Percentiles rank a stretch among this genome's conserved stretches.
Evolutionary conservation across 1,140 invertebrate species (phyloP).

Genomic region (Thalassaphorura encarpata): DNA sequence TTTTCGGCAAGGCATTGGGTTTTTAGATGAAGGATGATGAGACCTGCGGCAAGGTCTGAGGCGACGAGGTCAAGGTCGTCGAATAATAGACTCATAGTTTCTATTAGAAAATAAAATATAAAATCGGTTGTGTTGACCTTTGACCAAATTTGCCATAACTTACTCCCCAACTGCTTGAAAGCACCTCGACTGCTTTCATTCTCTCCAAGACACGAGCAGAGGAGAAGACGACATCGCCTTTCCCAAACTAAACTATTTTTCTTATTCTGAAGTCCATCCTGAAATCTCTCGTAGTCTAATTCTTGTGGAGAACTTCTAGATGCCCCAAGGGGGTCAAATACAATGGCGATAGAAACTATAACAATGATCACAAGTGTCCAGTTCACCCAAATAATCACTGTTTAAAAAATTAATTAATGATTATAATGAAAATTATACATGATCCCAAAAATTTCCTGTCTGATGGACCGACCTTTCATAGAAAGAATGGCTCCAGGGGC

Average conservation of each 20-base stretch:
- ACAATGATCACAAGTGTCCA: conserved; percentile 66
- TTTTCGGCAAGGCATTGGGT: conserved; percentile 40
- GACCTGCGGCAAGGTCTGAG: conserved; percentile 76
- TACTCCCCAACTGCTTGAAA: conserved; percentile 71
- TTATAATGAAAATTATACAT: too few relatives aligned
- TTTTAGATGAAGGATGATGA: conserved; percentile 56
- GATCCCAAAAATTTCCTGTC: too few relatives aligned
- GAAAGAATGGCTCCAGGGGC: conserved; percentile 57
- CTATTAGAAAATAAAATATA: conserved; percentile 38
- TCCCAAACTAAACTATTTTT: conserved; percentile 37
- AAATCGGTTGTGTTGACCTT: not conserved
- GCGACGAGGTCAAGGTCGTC: conserved; percentile 76
- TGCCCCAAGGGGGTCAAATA: conserved; percentile 70
- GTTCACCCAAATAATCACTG: conserved; percentile 59
- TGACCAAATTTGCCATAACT: conserved; percentile 30
- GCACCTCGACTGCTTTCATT: conserved; percentile 71
- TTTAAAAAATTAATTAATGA: conserved; percentile 32
- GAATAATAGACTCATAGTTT: conserved; percentile 60
- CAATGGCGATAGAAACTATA: conserved; percentile 59
- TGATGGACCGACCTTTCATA: conserved; percentile 58
- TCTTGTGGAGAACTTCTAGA: conserved; percentile 40
- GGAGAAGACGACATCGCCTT: conserved; percentile 51
- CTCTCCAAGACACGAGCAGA: conserved; percentile 63
- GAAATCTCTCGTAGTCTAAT: conserved; percentile 41
- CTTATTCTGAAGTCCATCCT: conserved; percentile 18